A percentile compares a stretch with the other conserved stretches of the same genome.
These are phyloP conservation scores for Pedetes capensis DNA, from an alignment of 2,113 vertebrate genomes.

Conservation along the genomic window DNA sequence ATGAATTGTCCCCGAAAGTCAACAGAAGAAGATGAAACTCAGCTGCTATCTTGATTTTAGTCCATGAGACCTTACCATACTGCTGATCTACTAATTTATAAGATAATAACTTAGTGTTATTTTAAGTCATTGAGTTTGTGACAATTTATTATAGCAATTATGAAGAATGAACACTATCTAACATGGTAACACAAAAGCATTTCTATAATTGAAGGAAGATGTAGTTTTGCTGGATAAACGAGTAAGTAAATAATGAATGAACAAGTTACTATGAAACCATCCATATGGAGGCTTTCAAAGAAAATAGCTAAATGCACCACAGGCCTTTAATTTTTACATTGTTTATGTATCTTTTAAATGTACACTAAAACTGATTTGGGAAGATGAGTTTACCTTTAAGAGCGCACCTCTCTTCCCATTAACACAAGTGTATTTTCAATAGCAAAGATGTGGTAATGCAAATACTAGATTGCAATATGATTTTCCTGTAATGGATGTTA, in stretches of 20 bases:
- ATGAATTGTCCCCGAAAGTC: neutral
- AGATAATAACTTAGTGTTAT: neutral
- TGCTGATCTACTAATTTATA: neutral
- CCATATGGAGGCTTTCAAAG: neutral
- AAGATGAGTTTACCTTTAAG: neutral
- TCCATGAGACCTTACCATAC: neutral
- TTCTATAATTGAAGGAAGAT: neutral
- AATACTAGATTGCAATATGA: neutral
- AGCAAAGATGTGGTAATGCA: neutral
- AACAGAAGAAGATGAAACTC: neutral
- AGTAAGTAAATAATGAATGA: neutral
- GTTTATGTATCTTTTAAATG: neutral
- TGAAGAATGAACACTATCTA: neutral
- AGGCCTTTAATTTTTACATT: neutral
- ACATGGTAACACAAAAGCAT: neutral
- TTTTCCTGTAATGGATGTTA: neutral
- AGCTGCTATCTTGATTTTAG: neutral
- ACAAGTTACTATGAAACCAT: neutral
- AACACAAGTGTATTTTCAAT: accelerated
- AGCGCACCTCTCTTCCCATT: neutral
- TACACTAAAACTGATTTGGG: neutral
- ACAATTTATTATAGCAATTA: neutral
- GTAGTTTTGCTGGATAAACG: neutral
- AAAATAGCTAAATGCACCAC: neutral
- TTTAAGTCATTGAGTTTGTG: neutral